A percentile compares a stretch with the other conserved stretches of the same genome.
These are phyloP conservation scores for Erethizon dorsatum DNA, from an alignment of 2,797 vertebrate species.

Conservation along the genomic window DNA sequence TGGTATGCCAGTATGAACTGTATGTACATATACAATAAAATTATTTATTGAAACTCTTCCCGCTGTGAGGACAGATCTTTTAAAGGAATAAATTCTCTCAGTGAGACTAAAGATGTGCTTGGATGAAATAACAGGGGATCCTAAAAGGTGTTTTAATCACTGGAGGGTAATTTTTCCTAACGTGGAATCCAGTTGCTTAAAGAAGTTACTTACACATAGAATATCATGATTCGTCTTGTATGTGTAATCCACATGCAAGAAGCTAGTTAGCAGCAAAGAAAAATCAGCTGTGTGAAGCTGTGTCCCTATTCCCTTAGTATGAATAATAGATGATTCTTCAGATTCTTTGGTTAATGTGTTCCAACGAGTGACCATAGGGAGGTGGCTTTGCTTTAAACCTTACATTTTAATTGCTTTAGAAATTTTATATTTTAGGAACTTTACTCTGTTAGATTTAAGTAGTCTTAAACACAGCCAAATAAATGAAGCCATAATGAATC, in stretches of 20 bases:
- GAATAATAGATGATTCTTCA: conserved; percentile 32
- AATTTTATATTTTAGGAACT: conserved; percentile 46
- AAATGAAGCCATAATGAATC: conserved; percentile 28
- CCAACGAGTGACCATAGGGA: conserved; percentile 28
- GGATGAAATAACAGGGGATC: neutral
- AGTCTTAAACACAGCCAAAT: conserved; percentile 47
- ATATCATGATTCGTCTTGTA: conserved; percentile 36
- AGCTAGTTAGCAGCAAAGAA: conserved; percentile 10
- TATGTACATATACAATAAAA: conserved; percentile 37
- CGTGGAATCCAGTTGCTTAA: conserved; percentile 42
- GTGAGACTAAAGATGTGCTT: neutral
- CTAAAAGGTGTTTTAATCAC: conserved; percentile 63
- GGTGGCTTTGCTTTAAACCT: conserved; percentile 37
- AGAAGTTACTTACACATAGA: conserved; percentile 36
- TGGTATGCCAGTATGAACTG: neutral
- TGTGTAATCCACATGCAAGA: neutral
- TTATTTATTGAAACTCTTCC: conserved; percentile 59
- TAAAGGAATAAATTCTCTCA: conserved; percentile 19
- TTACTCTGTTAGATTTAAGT: conserved; percentile 18
- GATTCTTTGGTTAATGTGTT: neutral
- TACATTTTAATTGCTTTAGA: conserved; percentile 61
- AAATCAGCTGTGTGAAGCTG: conserved; percentile 35
- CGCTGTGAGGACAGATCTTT: neutral
- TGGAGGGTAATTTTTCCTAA: conserved; percentile 46
- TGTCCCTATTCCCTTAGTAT: neutral